Evolutionary conservation across 2,113 vertebrate species (phyloP).

Genomic region (Toxotes chatareus): DNA sequence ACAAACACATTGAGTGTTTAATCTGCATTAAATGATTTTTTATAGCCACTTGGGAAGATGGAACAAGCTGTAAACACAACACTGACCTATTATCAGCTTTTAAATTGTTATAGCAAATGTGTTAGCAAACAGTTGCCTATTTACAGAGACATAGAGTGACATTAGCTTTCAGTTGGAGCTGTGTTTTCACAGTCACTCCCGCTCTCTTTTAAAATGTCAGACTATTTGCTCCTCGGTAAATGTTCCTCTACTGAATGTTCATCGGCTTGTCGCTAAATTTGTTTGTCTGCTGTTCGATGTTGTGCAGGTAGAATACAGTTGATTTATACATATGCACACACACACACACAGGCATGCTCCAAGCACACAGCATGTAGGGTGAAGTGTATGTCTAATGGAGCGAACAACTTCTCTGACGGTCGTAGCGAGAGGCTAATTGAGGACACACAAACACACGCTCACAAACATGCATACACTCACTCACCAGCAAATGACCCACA

Average conservation of each 20-base stretch:
- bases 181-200: neutral
- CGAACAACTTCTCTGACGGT: slow-evolving; percentile 45
- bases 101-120: neutral
- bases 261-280: neutral
- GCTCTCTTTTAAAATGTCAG: neutral
- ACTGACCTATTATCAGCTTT: neutral
- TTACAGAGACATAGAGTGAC: neutral
- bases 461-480: neutral
- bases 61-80: neutral
- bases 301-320: neutral
- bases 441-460: slow-evolving; percentile 22
- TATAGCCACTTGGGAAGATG: neutral
- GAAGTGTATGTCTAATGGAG: slow-evolving; percentile 64
- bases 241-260: neutral
- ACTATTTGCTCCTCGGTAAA: neutral
- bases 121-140: neutral
- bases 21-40: neutral
- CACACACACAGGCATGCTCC: slow-evolving; percentile 15
- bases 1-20: neutral
- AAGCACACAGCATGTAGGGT: slow-evolving; percentile 36
- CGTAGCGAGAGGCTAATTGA: slow-evolving; percentile 40
- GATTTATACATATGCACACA: slow-evolving; percentile 48
- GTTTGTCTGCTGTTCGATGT: neutral
- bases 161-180: neutral
- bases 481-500: slow-evolving; percentile 10